Evolutionary conservation across 2,113 vertebrate species (phyloP).

Genomic region (Ursus arctos): DNA sequence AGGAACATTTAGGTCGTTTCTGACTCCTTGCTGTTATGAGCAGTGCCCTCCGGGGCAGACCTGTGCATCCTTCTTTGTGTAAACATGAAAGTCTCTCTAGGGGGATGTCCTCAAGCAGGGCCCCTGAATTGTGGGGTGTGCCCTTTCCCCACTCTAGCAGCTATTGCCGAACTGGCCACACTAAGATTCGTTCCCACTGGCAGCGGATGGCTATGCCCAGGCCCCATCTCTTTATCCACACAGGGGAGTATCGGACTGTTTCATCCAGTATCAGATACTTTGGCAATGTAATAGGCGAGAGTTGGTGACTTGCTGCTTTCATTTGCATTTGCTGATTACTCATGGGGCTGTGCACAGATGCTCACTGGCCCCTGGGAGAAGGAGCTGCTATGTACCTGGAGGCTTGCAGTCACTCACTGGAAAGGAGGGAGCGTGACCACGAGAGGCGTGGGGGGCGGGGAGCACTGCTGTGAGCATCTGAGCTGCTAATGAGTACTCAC

Average conservation of each 20-base stretch:
- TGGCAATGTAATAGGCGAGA: not conserved
- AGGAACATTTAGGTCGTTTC: too few relatives aligned
- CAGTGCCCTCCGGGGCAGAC: not conserved
- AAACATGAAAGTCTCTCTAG: not conserved
- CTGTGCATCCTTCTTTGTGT: not conserved
- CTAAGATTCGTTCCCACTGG: not conserved
- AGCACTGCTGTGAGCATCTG: too few relatives aligned
- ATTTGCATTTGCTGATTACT: not conserved
- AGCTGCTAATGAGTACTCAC: not conserved
- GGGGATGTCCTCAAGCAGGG: not conserved
- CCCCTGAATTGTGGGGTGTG: not conserved
- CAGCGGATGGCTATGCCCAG: fast-evolving
- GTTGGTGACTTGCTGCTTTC: not conserved
- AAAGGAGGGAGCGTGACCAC: not conserved
- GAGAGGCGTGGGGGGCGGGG: too few relatives aligned
- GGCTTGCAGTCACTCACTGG: not conserved
- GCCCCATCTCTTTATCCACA: not conserved
- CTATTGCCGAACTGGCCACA: not conserved
- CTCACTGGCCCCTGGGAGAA: not conserved
- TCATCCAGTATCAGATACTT: not conserved
- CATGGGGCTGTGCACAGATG: not conserved
- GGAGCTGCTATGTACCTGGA: not conserved
- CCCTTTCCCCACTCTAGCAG: not conserved
- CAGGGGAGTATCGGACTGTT: not conserved
- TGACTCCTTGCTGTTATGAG: not conserved